A percentile compares a stretch with the other conserved stretches of the same genome.
These are phyloP conservation scores for Mormoops blainvillei DNA, from an alignment of 2,113 vertebrate species.

Conservation along the genomic window DNA sequence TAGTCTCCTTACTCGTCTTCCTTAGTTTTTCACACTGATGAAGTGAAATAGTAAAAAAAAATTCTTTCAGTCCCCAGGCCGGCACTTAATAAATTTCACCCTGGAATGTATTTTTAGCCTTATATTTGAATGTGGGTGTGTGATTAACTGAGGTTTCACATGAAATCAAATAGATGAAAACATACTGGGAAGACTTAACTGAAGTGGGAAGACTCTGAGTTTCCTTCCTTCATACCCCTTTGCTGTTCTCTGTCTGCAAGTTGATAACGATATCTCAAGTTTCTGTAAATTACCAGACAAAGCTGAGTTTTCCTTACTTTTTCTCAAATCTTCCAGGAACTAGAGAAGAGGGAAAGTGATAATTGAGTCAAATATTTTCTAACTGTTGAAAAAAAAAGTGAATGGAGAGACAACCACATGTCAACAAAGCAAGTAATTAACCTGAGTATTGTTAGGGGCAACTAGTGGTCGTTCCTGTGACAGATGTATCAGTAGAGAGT, in stretches of 20 bases:
- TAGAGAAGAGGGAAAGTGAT: constrained; percentile 9
- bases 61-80: neutral
- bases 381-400: neutral
- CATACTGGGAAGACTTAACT: neutral
- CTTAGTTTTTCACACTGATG: neutral
- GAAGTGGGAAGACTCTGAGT: neutral
- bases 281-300: neutral
- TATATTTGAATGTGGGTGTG: neutral
- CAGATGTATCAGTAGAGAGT: neutral
- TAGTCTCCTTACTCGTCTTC: neutral
- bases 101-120: neutral
- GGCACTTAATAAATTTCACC: neutral
- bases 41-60: neutral
- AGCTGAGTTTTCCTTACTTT: neutral
- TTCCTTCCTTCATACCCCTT: neutral
- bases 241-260: neutral
- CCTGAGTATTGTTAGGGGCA: neutral
- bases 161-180: neutral
- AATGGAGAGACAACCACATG: neutral
- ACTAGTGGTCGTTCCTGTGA: neutral
- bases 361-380: constrained; percentile 29
- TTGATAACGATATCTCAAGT: neutral
- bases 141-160: neutral
- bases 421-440: constrained; percentile 48
- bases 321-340: neutral